Conservation (phyloP, 1,140 invertebrate genomes). For the Apis florea region DNA sequence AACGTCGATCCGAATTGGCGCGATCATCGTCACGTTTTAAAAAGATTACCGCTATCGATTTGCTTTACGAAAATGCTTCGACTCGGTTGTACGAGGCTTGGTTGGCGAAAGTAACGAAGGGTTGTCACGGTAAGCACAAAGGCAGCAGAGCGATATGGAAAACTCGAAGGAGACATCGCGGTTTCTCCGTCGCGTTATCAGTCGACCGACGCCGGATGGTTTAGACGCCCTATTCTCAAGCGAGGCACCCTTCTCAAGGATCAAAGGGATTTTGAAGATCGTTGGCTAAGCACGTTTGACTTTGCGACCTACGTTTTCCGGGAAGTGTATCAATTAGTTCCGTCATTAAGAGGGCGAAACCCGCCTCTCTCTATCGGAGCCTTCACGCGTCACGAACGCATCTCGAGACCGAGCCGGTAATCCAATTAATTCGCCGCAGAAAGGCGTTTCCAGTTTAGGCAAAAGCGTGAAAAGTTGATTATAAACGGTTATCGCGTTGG, state of each 20-base stretch:
- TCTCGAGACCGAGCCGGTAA: constrained; percentile 47
- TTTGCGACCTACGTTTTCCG: constrained; percentile 57
- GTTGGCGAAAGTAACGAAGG: constrained; percentile 52
- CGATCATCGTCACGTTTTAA: no score
- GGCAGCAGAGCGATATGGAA: constrained; percentile 47
- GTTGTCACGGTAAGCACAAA: constrained; percentile 55
- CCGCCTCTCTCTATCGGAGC: constrained; percentile 10
- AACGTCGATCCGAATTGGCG: no score
- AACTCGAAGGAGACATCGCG: constrained; percentile 37
- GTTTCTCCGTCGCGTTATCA: constrained; percentile 43
- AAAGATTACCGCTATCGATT: no score
- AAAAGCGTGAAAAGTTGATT: constrained; percentile 64
- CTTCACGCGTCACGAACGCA: constrained; percentile 48
- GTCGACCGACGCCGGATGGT: constrained; percentile 38
- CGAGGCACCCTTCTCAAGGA: constrained; percentile 25
- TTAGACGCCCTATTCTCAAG: constrained; percentile 36
- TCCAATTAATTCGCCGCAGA: constrained; percentile 51
- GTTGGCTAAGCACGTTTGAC: constrained; percentile 58
- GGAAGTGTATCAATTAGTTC: constrained; percentile 59
- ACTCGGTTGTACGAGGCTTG: no score
- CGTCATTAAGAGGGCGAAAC: constrained; percentile 38
- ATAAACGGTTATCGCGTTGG: constrained; percentile 55
- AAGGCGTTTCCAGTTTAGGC: constrained; percentile 48
- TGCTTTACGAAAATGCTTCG: no score
- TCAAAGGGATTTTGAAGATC: constrained; percentile 61